A percentile compares a stretch with the other conserved stretches of the same genome.
These are phyloP conservation scores for Burhinus oedicnemus DNA, from an alignment of 2,113 vertebrate genomes.

Conservation along the genomic window DNA sequence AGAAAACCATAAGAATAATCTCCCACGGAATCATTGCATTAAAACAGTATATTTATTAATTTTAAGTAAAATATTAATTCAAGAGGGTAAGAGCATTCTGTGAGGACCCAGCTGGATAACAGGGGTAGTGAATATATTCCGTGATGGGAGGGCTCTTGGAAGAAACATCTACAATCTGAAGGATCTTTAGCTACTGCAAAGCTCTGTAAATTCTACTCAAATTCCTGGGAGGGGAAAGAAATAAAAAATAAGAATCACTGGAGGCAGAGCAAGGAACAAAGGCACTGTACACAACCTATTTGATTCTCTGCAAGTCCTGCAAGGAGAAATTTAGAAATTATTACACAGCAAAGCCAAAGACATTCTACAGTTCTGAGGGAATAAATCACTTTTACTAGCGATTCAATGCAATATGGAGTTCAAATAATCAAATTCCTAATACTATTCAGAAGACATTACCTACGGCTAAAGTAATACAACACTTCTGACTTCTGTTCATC, in stretches of 20 bases:
- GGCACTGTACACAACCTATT: neutral
- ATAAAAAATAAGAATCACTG: neutral
- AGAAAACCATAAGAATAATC: neutral
- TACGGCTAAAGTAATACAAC: neutral
- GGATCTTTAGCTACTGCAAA: neutral
- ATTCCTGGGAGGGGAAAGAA: neutral
- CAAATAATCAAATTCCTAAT: neutral
- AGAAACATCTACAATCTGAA: neutral
- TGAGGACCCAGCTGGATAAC: neutral
- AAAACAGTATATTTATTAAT: neutral
- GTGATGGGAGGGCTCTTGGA: neutral
- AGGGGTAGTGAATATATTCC: neutral
- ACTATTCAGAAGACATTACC: neutral
- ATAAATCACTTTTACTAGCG: neutral
- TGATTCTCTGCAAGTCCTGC: neutral
- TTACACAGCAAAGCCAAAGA: neutral
- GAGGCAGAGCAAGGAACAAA: neutral
- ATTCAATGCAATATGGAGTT: neutral
- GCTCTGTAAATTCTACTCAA: neutral
- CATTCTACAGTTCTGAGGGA: neutral
- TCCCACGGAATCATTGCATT: neutral
- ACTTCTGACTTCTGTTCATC: neutral
- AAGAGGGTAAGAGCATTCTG: neutral
- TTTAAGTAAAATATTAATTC: neutral
- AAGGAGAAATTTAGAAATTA: neutral